These are phyloP conservation scores for Procavia capensis DNA, from an alignment of 2,113 vertebrate species.

Conservation along the genomic window DNA sequence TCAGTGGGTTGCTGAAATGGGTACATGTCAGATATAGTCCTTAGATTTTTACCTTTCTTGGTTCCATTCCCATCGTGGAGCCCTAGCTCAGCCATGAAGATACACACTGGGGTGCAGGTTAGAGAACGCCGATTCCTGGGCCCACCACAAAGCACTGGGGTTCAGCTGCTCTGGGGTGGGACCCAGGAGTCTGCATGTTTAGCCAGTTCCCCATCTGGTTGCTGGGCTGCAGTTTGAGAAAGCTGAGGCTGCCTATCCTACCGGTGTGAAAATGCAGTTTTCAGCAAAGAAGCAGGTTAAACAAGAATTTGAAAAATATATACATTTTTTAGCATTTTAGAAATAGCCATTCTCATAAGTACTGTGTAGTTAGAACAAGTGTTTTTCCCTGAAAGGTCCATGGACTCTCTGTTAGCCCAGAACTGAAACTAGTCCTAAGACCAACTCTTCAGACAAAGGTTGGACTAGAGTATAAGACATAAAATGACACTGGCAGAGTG, in stretches of 20 bases:
- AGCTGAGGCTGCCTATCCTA: background rate
- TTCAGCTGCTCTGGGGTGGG: background rate
- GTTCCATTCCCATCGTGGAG: background rate
- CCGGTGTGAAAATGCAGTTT: background rate
- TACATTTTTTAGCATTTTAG: background rate
- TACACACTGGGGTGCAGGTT: too few relatives aligned
- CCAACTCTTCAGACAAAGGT: too few relatives aligned
- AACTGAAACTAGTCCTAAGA: too few relatives aligned
- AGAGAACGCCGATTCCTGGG: background rate
- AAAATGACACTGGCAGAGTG: too few relatives aligned
- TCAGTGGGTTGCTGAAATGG: background rate
- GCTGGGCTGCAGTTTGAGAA: background rate
- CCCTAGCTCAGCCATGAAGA: too few relatives aligned
- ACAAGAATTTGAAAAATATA: background rate
- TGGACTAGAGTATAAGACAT: too few relatives aligned
- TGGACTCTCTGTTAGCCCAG: too few relatives aligned
- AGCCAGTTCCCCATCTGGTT: background rate
- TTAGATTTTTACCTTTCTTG: too few relatives aligned
- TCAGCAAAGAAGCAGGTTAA: background rate
- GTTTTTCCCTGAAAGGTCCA: too few relatives aligned
- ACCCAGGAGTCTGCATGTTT: too few relatives aligned
- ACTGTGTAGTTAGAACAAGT: background rate
- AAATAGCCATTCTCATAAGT: background rate
- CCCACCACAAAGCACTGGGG: fast-evolving
- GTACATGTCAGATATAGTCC: too few relatives aligned